Percentiles rank a stretch among this genome's conserved stretches.
Evolutionary conservation across 2,797 vertebrate species (phyloP).

Genomic region (Muscicapa striata): DNA sequence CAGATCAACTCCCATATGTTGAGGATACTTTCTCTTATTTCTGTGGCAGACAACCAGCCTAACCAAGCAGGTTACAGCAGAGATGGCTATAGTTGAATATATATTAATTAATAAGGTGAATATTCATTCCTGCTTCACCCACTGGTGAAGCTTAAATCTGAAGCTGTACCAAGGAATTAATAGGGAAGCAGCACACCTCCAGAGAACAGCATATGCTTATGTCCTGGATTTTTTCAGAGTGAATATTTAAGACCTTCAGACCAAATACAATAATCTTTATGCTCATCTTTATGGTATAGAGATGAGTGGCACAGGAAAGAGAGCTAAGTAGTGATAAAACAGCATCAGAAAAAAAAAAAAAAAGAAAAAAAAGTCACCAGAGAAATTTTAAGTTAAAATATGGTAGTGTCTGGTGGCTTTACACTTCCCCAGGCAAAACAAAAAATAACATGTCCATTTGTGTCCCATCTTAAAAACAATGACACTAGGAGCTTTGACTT

Average conservation of each 20-base stretch:
- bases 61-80: neutral
- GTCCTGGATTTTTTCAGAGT: neutral
- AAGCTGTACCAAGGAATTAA: neutral
- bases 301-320: neutral
- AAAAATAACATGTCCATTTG: neutral
- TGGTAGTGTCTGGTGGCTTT: neutral
- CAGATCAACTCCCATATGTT: neutral
- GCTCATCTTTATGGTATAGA: neutral
- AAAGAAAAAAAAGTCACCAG: neutral
- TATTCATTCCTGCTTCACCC: neutral
- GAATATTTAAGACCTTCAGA: neutral
- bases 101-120: neutral
- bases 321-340: neutral
- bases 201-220: neutral
- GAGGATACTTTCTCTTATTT: neutral
- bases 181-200: neutral
- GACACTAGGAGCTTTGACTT: neutral
- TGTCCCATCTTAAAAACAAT: neutral
- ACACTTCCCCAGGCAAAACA: neutral
- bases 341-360: neutral
- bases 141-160: neutral
- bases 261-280: neutral
- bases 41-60: neutral
- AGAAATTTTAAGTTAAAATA: neutral
- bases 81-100: neutral